A percentile compares a stretch with the other conserved stretches of the same genome.
Evolutionary conservation across 2,113 vertebrate genomes (phyloP).

Genomic region (Talpa occidentalis): DNA sequence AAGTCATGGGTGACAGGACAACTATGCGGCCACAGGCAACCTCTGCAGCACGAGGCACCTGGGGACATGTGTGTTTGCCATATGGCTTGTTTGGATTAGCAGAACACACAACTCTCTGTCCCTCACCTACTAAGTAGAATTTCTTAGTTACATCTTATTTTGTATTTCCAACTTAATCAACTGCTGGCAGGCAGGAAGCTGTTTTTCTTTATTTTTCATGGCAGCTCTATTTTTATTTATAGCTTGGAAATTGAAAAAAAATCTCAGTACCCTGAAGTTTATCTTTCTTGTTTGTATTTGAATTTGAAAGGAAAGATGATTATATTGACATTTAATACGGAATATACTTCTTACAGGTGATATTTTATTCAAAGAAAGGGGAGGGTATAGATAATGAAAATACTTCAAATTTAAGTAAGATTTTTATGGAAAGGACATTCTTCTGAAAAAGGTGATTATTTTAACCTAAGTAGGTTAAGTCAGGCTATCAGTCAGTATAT

Average conservation of each 20-base stretch:
- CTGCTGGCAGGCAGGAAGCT: not conserved
- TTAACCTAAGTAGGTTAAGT: not conserved
- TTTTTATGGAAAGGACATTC: not conserved
- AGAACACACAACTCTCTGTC: not conserved
- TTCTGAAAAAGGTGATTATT: not conserved
- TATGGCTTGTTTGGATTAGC: not conserved
- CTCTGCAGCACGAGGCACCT: not conserved
- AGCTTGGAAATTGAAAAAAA: not conserved
- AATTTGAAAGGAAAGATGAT: not conserved
- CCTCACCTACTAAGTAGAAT: not conserved
- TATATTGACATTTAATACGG: not conserved
- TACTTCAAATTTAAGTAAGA: slow-evolving; percentile 43
- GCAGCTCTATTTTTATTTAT: slow-evolving; percentile 33
- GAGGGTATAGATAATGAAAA: not conserved
- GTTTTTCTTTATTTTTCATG: slow-evolving; percentile 7
- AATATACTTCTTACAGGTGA: not conserved
- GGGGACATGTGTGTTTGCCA: not conserved
- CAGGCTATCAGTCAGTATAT: not conserved
- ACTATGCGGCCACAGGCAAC: not conserved
- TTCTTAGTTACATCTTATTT: not conserved
- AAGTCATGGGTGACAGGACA: not conserved
- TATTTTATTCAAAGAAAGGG: not conserved
- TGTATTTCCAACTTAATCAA: not conserved
- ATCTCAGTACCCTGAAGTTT: not conserved
- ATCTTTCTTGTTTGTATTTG: not conserved